Base-by-base conservation (phyloP, 2,113 vertebrate genomes). In the Hucho hucho region DNA sequence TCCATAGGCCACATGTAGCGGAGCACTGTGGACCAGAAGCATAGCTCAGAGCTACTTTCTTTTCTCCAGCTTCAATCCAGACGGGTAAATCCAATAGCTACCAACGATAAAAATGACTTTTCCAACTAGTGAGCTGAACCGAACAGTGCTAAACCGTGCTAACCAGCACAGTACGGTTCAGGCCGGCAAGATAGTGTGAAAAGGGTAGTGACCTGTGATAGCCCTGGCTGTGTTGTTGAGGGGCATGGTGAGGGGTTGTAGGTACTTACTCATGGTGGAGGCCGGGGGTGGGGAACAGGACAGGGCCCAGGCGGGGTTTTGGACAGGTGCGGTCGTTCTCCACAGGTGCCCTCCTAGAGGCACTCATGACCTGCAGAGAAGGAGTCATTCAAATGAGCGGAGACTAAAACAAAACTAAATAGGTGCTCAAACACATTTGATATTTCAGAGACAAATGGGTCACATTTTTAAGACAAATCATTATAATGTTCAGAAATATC, bases 251-350 rank as follows among this genome's bases (percentile, higher is more conserved):
- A 29, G 20, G 24, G 67, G 9, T 18, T 22, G 3, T 49, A 63
- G 11, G 7, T 69, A 90, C 93, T 93, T 77, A 94, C 93, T 92
- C 93, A 94, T 94, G 84, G 81, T 91, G 89, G 86, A 84, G 83
- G 82, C 85, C 79, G 74, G 66, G 78, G 71, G 72, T 70, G n/a
- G 65, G 79, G 79, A 84, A 77, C 74, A 83, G 74, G 79, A 85
- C 69, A 13, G 74, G 75, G 83, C 85, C 88, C 90, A 82, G 85
- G 81, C 79, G 25, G 67, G 81, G 83, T 77, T 86, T 83, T 64
- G 82, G 84, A 84, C 82, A 86, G 89, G 87, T 90, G 86, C 89
- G 92, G 83, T 87, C 86, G 76, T 89, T 93, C 86, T 93, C 91
- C 90, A 72, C 87, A 90, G 89, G 84, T 77, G 79, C 73, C 83